A percentile compares a stretch with the other conserved stretches of the same genome.
Evolutionary conservation across 2,888 invertebrate species (phyloP).

Genomic region (Philonicus albiceps): DNA sequence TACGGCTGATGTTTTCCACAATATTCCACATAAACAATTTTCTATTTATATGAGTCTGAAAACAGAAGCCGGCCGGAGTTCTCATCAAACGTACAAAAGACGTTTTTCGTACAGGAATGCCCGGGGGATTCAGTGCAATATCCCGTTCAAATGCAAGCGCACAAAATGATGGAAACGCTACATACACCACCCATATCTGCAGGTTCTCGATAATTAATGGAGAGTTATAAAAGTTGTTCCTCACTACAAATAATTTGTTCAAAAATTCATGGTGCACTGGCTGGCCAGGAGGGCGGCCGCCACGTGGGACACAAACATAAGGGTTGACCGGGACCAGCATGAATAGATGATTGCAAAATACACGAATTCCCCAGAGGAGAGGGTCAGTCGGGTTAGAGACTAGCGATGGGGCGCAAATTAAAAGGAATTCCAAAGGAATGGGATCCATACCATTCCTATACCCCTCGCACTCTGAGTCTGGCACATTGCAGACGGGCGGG

Average conservation of each 20-base stretch:
- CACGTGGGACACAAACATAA: neutral
- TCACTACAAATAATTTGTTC: slow-evolving; percentile 34
- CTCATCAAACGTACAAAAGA: slow-evolving; percentile 35
- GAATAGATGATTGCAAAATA: slow-evolving; percentile 28
- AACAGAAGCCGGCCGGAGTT: slow-evolving; percentile 16
- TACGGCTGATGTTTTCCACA: slow-evolving; percentile 15
- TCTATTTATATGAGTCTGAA: slow-evolving; percentile 44
- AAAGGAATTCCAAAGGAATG: slow-evolving; percentile 33
- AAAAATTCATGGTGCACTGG: slow-evolving; percentile 33
- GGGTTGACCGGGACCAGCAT: neutral
- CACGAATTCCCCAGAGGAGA: neutral
- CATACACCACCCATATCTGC: slow-evolving; percentile 16
- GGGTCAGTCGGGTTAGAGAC: neutral
- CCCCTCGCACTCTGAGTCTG: neutral
- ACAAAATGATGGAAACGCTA: neutral
- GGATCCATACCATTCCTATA: neutral
- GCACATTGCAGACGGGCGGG: neutral
- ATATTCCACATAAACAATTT: slow-evolving; percentile 45
- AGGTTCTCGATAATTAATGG: slow-evolving; percentile 35
- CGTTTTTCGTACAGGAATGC: slow-evolving; percentile 27
- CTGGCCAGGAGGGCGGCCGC: neutral
- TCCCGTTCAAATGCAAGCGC: slow-evolving; percentile 6
- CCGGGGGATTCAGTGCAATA: slow-evolving; percentile 13
- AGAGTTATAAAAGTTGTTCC: slow-evolving; percentile 37
- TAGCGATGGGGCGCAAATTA: neutral